A percentile compares a stretch with the other conserved stretches of the same genome.
Conservation (phyloP, 2,113 vertebrate genomes). For the Tympanuchus pallidicinctus region DNA sequence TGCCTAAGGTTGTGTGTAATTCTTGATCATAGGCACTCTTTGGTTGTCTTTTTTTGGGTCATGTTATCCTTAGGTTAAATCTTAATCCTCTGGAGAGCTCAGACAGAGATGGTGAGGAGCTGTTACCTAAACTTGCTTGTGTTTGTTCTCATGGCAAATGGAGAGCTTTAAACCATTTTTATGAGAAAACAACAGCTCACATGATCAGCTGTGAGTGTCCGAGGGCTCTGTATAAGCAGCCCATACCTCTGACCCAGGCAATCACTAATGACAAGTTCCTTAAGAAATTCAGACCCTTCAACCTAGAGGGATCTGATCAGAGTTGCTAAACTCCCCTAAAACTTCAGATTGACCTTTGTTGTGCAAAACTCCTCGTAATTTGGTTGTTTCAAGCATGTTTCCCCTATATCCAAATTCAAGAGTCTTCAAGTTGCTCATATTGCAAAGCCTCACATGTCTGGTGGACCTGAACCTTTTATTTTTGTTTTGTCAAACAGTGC, state of each 20-base stretch:
- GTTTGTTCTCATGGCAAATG: neutral
- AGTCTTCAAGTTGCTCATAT: neutral
- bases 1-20: neutral
- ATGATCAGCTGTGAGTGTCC: neutral
- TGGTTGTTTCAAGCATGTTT: neutral
- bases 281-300: neutral
- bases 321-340: neutral
- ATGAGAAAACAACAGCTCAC: neutral
- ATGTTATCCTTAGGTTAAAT: neutral
- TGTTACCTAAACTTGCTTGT: neutral
- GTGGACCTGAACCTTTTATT: neutral
- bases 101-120: neutral
- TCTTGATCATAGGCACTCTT: neutral
- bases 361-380: neutral
- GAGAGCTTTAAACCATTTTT: neutral
- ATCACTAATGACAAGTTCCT: neutral
- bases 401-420: neutral
- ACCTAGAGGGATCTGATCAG: neutral
- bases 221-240: neutral
- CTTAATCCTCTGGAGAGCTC: neutral
- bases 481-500: slow-evolving; percentile 71
- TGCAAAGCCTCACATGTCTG: accelerated
- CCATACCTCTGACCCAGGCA: neutral
- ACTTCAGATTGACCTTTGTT: neutral
- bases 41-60: neutral